Percentiles rank a stretch among this genome's conserved stretches.
Conservation (phyloP, 2,113 vertebrate genomes). For the Notechis scutatus region DNA sequence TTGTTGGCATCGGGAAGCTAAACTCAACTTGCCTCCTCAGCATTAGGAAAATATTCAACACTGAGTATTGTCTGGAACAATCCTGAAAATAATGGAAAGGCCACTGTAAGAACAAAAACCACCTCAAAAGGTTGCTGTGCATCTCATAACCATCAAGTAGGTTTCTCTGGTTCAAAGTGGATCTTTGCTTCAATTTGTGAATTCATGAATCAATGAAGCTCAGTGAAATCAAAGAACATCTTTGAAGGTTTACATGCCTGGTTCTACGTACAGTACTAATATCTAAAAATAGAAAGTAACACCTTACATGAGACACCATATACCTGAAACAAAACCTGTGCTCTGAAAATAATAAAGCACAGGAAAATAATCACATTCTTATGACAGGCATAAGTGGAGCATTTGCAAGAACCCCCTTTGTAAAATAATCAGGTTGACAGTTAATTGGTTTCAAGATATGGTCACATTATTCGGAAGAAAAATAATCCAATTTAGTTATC, state of each 20-base stretch:
- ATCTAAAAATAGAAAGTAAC: background rate
- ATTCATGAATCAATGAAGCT: background rate
- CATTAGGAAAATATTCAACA: background rate
- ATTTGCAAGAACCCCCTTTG: background rate
- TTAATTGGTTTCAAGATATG: background rate
- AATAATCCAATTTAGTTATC: slow-evolving; percentile 25
- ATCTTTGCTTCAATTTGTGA: background rate
- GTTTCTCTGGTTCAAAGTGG: background rate
- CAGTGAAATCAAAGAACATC: background rate
- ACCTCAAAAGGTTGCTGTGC: background rate
- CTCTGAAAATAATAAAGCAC: background rate
- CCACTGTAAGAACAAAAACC: background rate
- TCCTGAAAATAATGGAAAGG: background rate
- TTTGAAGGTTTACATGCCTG: background rate
- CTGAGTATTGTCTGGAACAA: background rate
- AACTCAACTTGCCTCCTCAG: background rate
- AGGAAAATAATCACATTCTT: background rate
- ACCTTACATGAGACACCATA: background rate
- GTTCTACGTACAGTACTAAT: background rate
- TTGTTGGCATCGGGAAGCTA: background rate
- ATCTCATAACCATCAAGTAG: background rate
- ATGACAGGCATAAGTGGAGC: background rate
- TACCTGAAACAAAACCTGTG: background rate
- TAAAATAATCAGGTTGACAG: background rate
- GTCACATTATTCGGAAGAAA: background rate